A percentile compares a stretch with the other conserved stretches of the same genome.
These are phyloP conservation scores for Caerostris darwini DNA, from an alignment of 1,140 invertebrate species.

Conservation along the genomic window DNA sequence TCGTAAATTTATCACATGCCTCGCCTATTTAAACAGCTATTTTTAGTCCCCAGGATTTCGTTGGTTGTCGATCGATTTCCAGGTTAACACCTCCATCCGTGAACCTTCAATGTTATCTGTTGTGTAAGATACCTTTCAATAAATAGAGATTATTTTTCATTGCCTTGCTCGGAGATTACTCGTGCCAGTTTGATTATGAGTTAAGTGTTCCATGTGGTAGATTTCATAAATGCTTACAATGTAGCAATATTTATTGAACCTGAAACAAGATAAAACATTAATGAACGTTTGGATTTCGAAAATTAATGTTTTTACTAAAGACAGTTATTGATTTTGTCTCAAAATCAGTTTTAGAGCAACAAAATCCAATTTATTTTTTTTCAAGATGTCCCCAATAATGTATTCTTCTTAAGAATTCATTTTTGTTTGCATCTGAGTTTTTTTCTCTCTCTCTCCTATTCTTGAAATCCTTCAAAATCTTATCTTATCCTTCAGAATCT, in stretches of 20 bases:
- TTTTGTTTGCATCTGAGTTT: no score
- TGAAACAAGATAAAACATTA: neutral
- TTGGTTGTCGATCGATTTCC: conserved; percentile 12
- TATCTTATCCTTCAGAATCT: no score
- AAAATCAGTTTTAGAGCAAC: no score
- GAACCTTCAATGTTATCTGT: neutral
- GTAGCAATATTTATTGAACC: neutral
- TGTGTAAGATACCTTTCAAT: conserved; percentile 12
- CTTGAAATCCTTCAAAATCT: no score
- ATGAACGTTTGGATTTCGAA: neutral
- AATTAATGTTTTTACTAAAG: no score
- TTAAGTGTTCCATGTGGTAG: neutral
- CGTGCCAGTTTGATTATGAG: neutral
- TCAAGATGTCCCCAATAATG: no score
- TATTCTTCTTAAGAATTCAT: no score
- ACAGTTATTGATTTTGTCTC: no score
- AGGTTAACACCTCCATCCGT: neutral
- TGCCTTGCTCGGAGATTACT: neutral
- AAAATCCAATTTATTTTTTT: no score
- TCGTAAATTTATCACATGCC: conserved; percentile 6
- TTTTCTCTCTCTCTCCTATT: no score
- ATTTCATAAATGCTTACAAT: neutral
- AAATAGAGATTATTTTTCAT: conserved; percentile 19
- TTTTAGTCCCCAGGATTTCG: conserved; percentile 10
- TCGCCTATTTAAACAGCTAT: conserved; percentile 23